Evolutionary conservation across 2,797 vertebrate genomes (phyloP).

Genomic region (Mormyrops boulengeri): DNA sequence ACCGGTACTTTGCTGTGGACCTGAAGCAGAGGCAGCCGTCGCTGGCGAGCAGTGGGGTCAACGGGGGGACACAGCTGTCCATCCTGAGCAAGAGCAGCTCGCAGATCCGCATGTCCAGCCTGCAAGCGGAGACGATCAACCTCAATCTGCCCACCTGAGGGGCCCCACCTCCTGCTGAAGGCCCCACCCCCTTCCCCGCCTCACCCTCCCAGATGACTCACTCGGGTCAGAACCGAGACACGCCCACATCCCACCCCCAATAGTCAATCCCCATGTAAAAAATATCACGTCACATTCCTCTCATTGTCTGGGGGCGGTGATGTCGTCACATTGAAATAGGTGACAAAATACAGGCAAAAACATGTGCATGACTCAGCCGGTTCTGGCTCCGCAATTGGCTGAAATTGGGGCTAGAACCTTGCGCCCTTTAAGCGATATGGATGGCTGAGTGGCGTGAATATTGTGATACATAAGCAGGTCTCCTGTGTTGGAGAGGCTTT

Average conservation of each 20-base stretch:
- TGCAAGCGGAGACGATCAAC: conserved; percentile 83
- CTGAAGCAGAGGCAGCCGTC: conserved; percentile 95
- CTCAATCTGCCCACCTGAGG: conserved; percentile 78
- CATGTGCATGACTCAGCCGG: neutral
- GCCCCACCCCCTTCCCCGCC: conserved; percentile 25
- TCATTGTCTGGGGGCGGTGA: neutral
- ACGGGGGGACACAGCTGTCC: conserved; percentile 94
- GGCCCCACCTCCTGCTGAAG: conserved; percentile 18
- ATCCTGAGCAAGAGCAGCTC: conserved; percentile 99
- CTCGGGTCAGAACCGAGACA: neutral
- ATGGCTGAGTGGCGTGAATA: neutral
- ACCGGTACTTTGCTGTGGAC: conserved; percentile 97
- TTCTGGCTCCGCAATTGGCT: neutral
- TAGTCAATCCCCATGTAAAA: conserved; percentile 13
- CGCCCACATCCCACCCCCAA: neutral
- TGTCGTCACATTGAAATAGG: neutral
- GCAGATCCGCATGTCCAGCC: conserved; percentile 97
- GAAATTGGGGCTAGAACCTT: neutral
- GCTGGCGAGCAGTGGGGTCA: conserved; percentile 95
- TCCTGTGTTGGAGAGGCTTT: neutral
- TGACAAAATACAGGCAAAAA: neutral
- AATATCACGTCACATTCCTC: neutral
- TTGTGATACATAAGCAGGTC: neutral
- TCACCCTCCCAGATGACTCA: neutral
- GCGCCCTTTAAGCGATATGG: neutral